These are phyloP conservation scores for Micronycteris hirsuta DNA, from an alignment of 2,113 vertebrate species.

Conservation along the genomic window DNA sequence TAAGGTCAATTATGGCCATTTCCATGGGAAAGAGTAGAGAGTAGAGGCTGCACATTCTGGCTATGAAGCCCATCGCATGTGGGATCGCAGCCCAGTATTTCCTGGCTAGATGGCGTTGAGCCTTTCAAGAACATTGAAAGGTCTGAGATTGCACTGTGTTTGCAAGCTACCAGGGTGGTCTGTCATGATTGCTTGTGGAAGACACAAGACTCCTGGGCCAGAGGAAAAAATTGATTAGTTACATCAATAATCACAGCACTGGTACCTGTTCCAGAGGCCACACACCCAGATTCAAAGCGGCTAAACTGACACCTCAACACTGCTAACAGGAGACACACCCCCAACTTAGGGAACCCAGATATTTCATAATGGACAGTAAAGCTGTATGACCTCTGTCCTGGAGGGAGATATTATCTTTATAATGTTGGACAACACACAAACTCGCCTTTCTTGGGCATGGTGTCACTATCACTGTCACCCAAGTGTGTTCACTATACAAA, in stretches of 20 bases:
- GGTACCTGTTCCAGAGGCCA: neutral
- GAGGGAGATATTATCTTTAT: neutral
- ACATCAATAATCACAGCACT: neutral
- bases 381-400: neutral
- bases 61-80: neutral
- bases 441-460: neutral
- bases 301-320: neutral
- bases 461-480: neutral
- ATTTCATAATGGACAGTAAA: neutral
- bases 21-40: neutral
- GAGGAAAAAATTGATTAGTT: neutral
- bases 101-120: neutral
- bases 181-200: neutral
- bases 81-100: neutral
- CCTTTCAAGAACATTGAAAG: neutral
- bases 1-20: neutral
- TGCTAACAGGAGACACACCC: neutral
- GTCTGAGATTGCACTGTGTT: neutral
- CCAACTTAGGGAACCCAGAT: neutral
- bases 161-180: neutral
- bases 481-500: neutral
- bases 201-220: neutral
- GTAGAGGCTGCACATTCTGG: too few relatives aligned
- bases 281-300: neutral
- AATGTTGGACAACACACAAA: neutral